Base-by-base conservation (phyloP, 2,888 invertebrate species). In the Drosophila neonasuta region DNA sequence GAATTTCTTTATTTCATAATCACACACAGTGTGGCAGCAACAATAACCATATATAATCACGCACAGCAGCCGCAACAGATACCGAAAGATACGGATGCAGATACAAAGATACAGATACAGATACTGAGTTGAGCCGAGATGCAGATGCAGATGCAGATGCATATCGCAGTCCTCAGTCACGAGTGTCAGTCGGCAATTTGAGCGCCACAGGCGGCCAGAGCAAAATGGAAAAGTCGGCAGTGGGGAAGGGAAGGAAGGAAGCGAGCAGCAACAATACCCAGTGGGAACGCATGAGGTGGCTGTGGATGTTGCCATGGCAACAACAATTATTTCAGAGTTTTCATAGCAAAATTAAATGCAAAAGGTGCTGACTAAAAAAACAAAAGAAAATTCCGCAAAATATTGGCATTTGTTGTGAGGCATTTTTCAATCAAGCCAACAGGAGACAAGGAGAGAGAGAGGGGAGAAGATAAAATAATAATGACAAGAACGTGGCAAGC, bases 1-100 rank as follows among this genome's bases (percentile, higher is more conserved):
- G 80, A 61, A 71, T 73, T 77, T 64, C 70, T 71, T 75, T 64
- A 73, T 65, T 73, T 64, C 79, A 73, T 81, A 78, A 69, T 81
- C 78, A 72, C 58, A 61, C 63, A 72, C 58, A 59, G 61, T 72
- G 59, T 69, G 58, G 6, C 24, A 24, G 11, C 48, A 57, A 32
- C 20, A 58, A 44, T 56, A 55, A 45, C 30, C 56, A 48, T 39
- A 32, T 17, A 29, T 49, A 61, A 49, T 30, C 48, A 44, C 13
- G 17, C 36, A 56, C 13, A 45, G 32, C 30, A 46, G 10, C 10
- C 46, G 10, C 46, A 48, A n/a, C 46, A 55, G n/a, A 24, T 45
- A 52, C 45, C 24, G 24, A 24, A 24, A 36, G 30, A 46, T 46
- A 36, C 10, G 32, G 24, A 24, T 24, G 20, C 36, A 36, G 56